Evolutionary conservation across 2,888 invertebrate species (phyloP), one percentile per base, ranked within the genome.

Genomic region (Acrocyrtus sp.): DNA sequence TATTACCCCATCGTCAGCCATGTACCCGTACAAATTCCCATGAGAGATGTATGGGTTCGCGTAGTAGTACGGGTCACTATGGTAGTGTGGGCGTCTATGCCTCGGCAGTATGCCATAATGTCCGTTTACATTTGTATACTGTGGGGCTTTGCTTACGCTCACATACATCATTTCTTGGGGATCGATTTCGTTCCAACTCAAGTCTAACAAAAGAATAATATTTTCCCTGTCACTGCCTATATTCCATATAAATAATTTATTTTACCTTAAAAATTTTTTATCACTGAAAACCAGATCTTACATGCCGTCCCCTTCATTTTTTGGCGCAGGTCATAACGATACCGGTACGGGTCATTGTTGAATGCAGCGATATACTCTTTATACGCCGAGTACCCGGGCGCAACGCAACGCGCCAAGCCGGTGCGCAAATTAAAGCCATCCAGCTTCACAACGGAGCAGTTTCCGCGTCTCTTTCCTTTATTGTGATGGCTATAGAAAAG

Each of bases 141-240:
- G n/a, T n/a, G n/a, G n/a, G n/a, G n/a, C n/a, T n/a, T n/a, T n/a
- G n/a, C n/a, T n/a, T n/a, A n/a, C n/a, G 1, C 24, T 15, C 10
- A 75, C 50, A 12, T n/a, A 39, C 21, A 79, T 45, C 79, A 79
- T 79, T 34, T 75, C 72, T 22, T 77, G 74, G 8, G 79, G 75
- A 21, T 76, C 75, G 24, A 79, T 79, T 68, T 79, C 76, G 43
- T 56, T 51, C 79, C 79, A 79, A 27, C 61, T 67, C 17, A 76
- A 75, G 68, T 72, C 79, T 79, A 15, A 12, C 1, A 21, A 45
- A 21, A 27, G n/a, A n/a, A n/a, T n/a, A n/a, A n/a, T n/a, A n/a
- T n/a, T n/a, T n/a, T n/a, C n/a, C n/a, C n/a, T n/a, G n/a, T n/a
- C n/a, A n/a, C n/a, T n/a, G n/a, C n/a, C n/a, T n/a, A n/a, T n/a